phyloP scores from a whole-genome alignment of 2,888 invertebrate genomes.

The Melinaea marsaeus region DNA sequence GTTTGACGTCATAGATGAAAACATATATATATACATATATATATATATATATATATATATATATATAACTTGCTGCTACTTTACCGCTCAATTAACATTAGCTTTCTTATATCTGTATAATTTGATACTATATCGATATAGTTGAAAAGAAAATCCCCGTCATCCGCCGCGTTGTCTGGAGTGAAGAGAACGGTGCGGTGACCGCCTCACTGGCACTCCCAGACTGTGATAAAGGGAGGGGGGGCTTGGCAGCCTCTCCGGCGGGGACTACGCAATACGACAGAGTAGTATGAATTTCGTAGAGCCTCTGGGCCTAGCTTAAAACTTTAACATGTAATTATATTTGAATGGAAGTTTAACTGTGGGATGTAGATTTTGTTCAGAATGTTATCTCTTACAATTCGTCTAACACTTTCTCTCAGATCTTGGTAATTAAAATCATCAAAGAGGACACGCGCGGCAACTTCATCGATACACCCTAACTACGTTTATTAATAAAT shows the following conservation, averaged over 20 bases:
- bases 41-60: conserved; percentile 38
- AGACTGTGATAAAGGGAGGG: conserved; percentile 18
- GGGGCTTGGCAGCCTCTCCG: conserved; percentile 48
- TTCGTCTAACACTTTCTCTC: too few relatives aligned
- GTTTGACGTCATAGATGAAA: conserved; percentile 43
- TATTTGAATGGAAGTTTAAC: conserved; percentile 23
- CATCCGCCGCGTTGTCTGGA: conserved; percentile 49
- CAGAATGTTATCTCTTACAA: too few relatives aligned
- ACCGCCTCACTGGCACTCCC: conserved; percentile 43
- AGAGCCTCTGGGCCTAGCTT: conserved; percentile 21
- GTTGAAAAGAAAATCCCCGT: conserved; percentile 31
- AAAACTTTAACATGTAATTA: conserved; percentile 15
- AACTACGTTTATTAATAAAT: too few relatives aligned
- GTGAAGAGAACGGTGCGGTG: conserved; percentile 54
- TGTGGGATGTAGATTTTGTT: background rate
- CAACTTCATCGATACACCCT: too few relatives aligned
- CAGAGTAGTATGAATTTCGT: conserved; percentile 23
- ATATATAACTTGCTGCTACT: too few relatives aligned
- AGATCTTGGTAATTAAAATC: too few relatives aligned
- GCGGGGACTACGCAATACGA: conserved; percentile 42
- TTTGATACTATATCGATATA: conserved; percentile 24
- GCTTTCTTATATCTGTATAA: background rate
- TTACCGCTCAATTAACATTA: too few relatives aligned
- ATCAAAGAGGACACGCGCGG: too few relatives aligned
- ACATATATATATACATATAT: conserved; percentile 30